These are phyloP conservation scores for Aleiodes alternator DNA, from an alignment of 2,888 invertebrate species.

Conservation along the genomic window DNA sequence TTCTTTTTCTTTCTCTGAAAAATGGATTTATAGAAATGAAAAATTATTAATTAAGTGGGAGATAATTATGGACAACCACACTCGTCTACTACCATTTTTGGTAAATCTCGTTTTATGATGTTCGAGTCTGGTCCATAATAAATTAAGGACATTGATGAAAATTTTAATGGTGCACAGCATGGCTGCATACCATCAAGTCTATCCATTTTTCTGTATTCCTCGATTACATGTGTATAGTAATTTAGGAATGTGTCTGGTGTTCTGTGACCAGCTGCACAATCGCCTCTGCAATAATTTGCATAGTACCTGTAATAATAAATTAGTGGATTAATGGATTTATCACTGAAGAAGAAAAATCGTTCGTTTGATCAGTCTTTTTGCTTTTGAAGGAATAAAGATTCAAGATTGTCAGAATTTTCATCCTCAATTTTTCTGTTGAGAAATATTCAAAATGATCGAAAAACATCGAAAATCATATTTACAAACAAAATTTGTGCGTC, in stretches of 20 bases:
- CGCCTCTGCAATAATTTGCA: constrained; percentile 95
- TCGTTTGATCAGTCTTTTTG: too few species aligned
- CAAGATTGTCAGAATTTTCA: too few species aligned
- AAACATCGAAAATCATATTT: too few species aligned
- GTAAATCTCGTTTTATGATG: constrained; percentile 94
- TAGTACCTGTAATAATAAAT: constrained; percentile 79
- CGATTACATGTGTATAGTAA: constrained; percentile 93
- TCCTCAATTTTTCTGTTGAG: too few species aligned
- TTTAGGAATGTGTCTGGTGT: constrained; percentile 90
- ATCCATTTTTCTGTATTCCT: constrained; percentile 89
- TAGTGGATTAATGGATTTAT: neutral
- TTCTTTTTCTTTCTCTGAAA: too few species aligned
- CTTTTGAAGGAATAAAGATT: too few species aligned
- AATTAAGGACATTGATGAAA: constrained; percentile 93
- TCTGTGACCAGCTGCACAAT: constrained; percentile 86
- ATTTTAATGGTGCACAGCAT: constrained; percentile 94
- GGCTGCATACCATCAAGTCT: constrained; percentile 88
- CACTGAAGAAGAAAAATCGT: neutral
- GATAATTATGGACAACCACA: constrained; percentile 89
- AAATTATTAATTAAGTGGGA: constrained; percentile 25
- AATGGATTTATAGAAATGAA: constrained; percentile 15
- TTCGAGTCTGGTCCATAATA: constrained; percentile 93
- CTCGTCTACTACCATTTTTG: constrained; percentile 97
- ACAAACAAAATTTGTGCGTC: too few species aligned
- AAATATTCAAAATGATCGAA: too few species aligned